Evolutionary conservation across 2,888 invertebrate species (phyloP), one percentile per base, ranked within the genome.

Genomic region (Thymelicus sylvestris): DNA sequence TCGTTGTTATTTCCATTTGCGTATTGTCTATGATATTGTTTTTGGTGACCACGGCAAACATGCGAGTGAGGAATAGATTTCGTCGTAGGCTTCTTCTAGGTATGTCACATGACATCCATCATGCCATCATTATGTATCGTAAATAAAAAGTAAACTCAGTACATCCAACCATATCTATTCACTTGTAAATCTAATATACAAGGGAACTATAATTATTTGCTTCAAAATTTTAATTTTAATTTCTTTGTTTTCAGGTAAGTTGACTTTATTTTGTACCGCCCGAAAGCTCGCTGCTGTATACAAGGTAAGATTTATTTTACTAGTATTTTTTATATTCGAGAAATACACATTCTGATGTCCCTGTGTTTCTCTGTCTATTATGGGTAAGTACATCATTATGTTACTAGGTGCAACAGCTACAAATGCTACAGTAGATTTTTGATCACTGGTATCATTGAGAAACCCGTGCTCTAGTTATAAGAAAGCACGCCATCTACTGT

Each of bases 401-500:
- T 47, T 61, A 44, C 5, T 5, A 31, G 31, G 4, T 31, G 5
- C 31, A 31, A 31, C 31, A 3, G 5, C 31, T 31, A 31, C 31
- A 31, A 31, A 31, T 1, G 31, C 31, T 31, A 5, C 31, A 31
- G 5, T 31, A 31, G 31, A 2, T 31, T 5, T 2, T 2, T 2
- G 31, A 31, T 31, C 31, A 5, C 31, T 2, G 31, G 1, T 31
- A 5, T 3, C 31, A 2, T 31, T 31, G 31, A 5, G 31, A 31
- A 31, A 31, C 3, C 31, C 1, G 19, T 19, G 19, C 12, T 8
- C 19, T 52, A 52, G 8, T 6, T 19, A 19, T 44, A 44, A 12
- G n/a, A 48, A 24, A 13, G 44, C 67, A 72, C 72, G 76, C 72
- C 77, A 76, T 76, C 77, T 76, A 38, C 72, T 15, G n/a, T 4